Percentiles rank a stretch among this genome's conserved stretches.
phyloP scores from a whole-genome alignment of 2,113 vertebrate species.

The Polypterus senegalus region DNA sequence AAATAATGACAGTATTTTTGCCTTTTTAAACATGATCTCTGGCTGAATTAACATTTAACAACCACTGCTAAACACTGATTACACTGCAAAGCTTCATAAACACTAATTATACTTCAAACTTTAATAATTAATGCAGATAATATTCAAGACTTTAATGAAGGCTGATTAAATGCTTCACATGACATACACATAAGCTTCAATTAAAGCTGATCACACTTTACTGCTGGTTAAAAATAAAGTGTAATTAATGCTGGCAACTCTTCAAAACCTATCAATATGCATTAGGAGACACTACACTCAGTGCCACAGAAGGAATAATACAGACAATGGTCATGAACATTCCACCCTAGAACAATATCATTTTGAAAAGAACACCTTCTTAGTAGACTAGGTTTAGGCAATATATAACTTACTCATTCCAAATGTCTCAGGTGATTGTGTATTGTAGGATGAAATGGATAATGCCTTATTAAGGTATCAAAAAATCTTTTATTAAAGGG shows the following conservation, averaged over 20 bases:
- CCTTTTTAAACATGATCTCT: neutral
- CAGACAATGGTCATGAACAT: too few relatives aligned
- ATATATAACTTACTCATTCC: too few relatives aligned
- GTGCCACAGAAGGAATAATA: too few relatives aligned
- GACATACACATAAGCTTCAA: constrained; percentile 31
- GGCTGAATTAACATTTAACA: neutral
- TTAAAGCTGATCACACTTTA: constrained; percentile 32
- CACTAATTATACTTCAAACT: constrained; percentile 35
- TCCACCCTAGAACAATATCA: too few relatives aligned
- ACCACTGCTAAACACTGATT: neutral
- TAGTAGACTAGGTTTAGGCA: too few relatives aligned
- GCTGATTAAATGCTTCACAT: constrained; percentile 41
- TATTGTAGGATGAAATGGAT: too few relatives aligned
- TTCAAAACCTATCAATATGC: neutral
- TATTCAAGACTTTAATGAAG: constrained; percentile 31
- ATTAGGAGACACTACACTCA: neutral
- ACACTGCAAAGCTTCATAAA: constrained; percentile 13
- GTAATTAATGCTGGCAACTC: constrained; percentile 1
- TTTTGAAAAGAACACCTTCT: too few relatives aligned
- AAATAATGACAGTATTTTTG: neutral
- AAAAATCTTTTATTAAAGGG: too few relatives aligned
- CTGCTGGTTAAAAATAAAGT: constrained; percentile 17
- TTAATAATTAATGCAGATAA: constrained; percentile 41
- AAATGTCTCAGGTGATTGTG: too few relatives aligned
- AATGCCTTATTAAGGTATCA: too few relatives aligned